Percentiles rank a stretch among this genome's conserved stretches.
Evolutionary conservation across 2,797 vertebrate species (phyloP).

Genomic region (Telmatherina bonti): DNA sequence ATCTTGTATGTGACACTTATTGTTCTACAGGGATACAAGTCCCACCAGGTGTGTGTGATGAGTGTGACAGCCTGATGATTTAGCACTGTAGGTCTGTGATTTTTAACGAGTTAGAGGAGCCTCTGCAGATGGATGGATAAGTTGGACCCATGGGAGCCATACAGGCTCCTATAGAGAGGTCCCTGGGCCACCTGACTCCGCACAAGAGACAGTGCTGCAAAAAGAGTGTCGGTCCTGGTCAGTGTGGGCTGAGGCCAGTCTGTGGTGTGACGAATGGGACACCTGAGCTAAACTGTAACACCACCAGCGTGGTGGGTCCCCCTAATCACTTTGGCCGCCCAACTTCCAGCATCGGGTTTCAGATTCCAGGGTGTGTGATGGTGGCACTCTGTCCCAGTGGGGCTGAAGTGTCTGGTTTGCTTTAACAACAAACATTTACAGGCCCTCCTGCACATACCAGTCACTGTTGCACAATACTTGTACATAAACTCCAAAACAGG

Average conservation of each 20-base stretch:
- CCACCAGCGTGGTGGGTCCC: constrained; percentile 68
- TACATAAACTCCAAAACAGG: constrained; percentile 34
- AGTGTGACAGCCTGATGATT: constrained; percentile 72
- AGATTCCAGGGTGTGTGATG: constrained; percentile 68
- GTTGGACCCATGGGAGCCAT: constrained; percentile 74
- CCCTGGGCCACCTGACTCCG: constrained; percentile 50
- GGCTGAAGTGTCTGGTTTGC: constrained; percentile 69
- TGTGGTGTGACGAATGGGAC: constrained; percentile 79
- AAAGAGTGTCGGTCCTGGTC: constrained; percentile 36
- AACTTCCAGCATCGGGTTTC: constrained; percentile 74
- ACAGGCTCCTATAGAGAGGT: constrained; percentile 55
- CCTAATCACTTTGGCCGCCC: constrained; percentile 73
- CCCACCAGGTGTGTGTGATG: constrained; percentile 75
- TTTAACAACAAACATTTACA: constrained; percentile 75
- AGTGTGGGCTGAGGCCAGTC: constrained; percentile 32
- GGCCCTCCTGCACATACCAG: constrained; percentile 53
- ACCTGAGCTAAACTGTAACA: constrained; percentile 83
- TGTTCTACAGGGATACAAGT: constrained; percentile 71
- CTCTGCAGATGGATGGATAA: constrained; percentile 63
- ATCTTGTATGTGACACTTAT: constrained; percentile 69
- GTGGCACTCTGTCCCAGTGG: constrained; percentile 55
- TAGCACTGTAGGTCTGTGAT: constrained; percentile 59
- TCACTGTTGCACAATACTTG: constrained; percentile 22
- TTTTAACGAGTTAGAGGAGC: constrained; percentile 76
- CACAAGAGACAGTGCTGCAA: constrained; percentile 46